Base-by-base conservation (phyloP, 2,797 vertebrate genomes). In the Malacoraja senta region DNA sequence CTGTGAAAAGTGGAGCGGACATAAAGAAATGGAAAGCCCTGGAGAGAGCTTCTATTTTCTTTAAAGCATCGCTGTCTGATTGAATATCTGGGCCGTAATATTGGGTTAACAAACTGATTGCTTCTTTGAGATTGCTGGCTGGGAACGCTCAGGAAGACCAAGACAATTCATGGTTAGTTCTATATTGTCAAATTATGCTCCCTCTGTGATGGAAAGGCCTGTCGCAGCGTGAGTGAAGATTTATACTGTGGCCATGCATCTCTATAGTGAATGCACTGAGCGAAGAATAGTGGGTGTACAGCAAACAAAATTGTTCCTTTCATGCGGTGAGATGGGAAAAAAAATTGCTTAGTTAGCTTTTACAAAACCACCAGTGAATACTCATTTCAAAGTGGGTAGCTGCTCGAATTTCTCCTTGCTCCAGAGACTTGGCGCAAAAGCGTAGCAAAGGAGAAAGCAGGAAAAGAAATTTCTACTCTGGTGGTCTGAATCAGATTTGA, bases 161-260 rank as follows among this genome's bases (percentile, higher is more conserved):
- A 44, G 3, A 15, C 71, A 74, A 76, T 92, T 76, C 90, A 76
- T 76, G 90, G 10, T 76, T 92, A 71, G 53, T 92, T 92, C 76
- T 53, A 19, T 38, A n/a, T n/a, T 76, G 26, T 76, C 38, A 58
- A 38, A 92, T 74, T 29, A 53, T 76, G 9, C 8, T 76, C 44
- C 26, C 17, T 76, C 63, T 44, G 17, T 76, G 90, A 92, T 76
- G 44, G 90, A 76, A 92, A 76, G 44, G 12, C 38, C 24, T 58
- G 26, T n/a, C 24, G 9, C 44, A 38, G 24, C 58, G 26, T 26
- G 44, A 76, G 24, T 92, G 26, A 76, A 76, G 35, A 72, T 91
- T 92, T 92, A 44, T 74, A 53, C 76, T 92, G 38, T 76, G 71
- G 10, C 90, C 29, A 76, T 76, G 35, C 35, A 53, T 76, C 38